phyloP scores from a whole-genome alignment of 2,113 vertebrate species.

The Nothoprocta pentlandii region DNA sequence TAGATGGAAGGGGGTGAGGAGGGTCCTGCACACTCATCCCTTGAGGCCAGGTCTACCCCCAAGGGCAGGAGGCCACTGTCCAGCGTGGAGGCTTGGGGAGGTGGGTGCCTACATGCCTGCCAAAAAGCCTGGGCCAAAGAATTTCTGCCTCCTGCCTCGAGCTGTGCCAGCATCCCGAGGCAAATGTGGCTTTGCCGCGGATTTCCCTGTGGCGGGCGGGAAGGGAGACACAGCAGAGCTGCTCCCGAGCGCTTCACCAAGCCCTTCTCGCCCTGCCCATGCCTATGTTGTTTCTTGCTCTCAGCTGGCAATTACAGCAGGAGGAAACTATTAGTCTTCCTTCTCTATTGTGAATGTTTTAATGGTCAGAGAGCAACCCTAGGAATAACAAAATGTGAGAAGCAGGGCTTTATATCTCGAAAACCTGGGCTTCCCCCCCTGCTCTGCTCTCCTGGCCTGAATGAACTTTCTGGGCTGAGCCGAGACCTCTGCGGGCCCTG shows the following conservation, averaged over 20 bases:
- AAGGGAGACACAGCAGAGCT: neutral
- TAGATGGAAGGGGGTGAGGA: neutral
- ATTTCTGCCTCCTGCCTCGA: neutral
- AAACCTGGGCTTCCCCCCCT: neutral
- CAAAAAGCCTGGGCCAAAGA: neutral
- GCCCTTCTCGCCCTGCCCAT: fast-evolving
- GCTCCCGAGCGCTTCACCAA: fast-evolving
- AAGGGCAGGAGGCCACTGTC: neutral
- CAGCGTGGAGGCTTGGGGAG: neutral
- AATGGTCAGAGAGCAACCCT: neutral
- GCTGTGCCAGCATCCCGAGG: too few relatives aligned
- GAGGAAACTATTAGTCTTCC: neutral
- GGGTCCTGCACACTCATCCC: neutral
- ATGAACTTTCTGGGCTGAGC: neutral
- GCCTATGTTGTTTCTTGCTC: neutral
- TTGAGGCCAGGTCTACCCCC: neutral
- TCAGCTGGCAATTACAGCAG: neutral
- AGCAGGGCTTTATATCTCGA: neutral
- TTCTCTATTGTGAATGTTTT: neutral
- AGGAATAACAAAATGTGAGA: neutral
- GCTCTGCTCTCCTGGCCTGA: neutral
- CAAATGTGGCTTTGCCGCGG: neutral
- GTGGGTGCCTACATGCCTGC: fast-evolving
- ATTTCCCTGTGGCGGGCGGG: neutral
- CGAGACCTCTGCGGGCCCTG: neutral